Evolutionary conservation across 2,888 invertebrate genomes (phyloP), one percentile per base, ranked within the genome.

Genomic region (Polylopha cassiicola): DNA sequence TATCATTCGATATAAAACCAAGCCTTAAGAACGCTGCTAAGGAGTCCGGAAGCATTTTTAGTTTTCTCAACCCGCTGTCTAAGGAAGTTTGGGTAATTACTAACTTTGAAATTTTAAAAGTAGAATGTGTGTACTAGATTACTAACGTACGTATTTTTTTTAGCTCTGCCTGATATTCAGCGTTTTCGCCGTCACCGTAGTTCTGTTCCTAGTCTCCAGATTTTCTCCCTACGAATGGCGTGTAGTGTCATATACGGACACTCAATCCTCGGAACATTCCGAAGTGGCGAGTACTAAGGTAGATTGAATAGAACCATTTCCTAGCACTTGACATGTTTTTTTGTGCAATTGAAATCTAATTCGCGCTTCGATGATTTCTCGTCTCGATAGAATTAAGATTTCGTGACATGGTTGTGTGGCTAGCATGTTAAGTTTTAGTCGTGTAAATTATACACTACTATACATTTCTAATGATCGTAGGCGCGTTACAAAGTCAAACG

Each of bases 211-310:
- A 51, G 98, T 99, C 6, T 97, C 97, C 26, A 82, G 97, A 53
- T 98, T 98, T 77, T 97, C 97, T 1, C 98, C 98, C 0, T 94
- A 95, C 72, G 99, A 99, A 79, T 99, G 98, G 98, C 89, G 95
- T 49, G 87, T 94, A 33, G 85, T 93, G 9, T 65, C 76, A 1
- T 65, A 64, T 15, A 52, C 68, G 1, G 75, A 78, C 28, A 51
- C 67, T 1, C 72, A 68, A 44, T 53, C 66, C 9, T 54, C 69
- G 0, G 75, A 74, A 6, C 63, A 66, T 29, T 48, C 64, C 2
- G 78, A 76, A 47, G 53, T 55, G 11, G 53, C 70, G 4, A 61
- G 64, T 2, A 64, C 65, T 2, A 71, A 69, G 70, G 79, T 79
- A 57, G 18, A 5, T 17, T 10, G 6, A 5, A 17, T 14, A 14